Evolutionary conservation across 2,113 vertebrate genomes (phyloP).

Genomic region (Salvelinus fontinalis): DNA sequence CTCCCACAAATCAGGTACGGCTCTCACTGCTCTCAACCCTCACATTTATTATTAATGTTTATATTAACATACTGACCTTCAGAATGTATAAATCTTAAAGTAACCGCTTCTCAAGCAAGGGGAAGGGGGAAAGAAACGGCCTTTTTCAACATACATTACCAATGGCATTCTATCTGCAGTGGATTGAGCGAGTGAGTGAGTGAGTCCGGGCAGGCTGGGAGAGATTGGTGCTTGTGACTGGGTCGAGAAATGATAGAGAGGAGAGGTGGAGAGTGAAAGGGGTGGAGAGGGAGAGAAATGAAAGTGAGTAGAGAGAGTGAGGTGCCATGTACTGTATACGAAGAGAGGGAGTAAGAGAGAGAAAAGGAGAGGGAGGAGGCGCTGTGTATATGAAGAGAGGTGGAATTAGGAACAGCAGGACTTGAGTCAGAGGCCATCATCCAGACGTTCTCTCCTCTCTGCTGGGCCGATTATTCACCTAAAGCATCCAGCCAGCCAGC

Average conservation of each 20-base stretch:
- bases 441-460: slow-evolving; percentile 18
- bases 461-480: slow-evolving; percentile 36
- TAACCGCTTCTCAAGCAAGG: slow-evolving; percentile 70
- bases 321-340: not conserved
- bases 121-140: slow-evolving; percentile 22
- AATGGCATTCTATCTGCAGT: slow-evolving; percentile 17
- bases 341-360: not conserved
- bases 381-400: slow-evolving; percentile 27
- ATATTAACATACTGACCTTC: slow-evolving; percentile 99
- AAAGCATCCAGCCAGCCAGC: slow-evolving; percentile 26
- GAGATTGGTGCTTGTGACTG: slow-evolving; percentile 1
- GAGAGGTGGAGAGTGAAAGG: not conserved
- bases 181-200: slow-evolving; percentile 4
- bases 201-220: slow-evolving; percentile 20
- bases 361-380: not conserved
- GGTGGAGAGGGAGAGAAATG: not conserved
- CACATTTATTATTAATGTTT: slow-evolving; percentile 98
- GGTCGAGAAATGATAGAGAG: not conserved
- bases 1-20: slow-evolving; percentile 94
- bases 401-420: slow-evolving; percentile 54
- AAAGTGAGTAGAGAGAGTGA: not conserved
- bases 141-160: slow-evolving; percentile 42
- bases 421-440: slow-evolving; percentile 46
- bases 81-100: slow-evolving; percentile 94
- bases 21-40: slow-evolving; percentile 73